Base-by-base conservation (phyloP, 2,797 vertebrate genomes). In the Periophthalmus magnuspinnatus region DNA sequence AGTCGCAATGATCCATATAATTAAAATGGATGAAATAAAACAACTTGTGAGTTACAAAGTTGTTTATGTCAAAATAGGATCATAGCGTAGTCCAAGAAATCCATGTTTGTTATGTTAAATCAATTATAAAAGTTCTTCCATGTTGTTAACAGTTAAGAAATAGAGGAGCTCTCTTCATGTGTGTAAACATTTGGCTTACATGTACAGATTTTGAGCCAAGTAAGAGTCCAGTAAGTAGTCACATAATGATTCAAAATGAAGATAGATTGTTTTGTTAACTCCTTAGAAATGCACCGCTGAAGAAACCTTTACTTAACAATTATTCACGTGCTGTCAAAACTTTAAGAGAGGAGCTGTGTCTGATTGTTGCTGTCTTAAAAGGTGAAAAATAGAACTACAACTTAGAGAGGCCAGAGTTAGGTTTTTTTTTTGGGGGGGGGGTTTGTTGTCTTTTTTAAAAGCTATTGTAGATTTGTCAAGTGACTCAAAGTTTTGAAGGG, bases 91-190 rank as follows among this genome's bases (percentile, higher is more conserved):
- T 66, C 14, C 16, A 47, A 52, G 36, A 61, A 65, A 62, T 45
- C 55, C 16, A 45, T 48, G 1, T 5, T 52, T 22, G 56, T 64
- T 38, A 72, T 61, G 65, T 63, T 58, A 65, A 68, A 55, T 56
- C 36, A 24, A 1, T 22, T 47, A 36, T 17, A 34, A 59, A 2
- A 71, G 24, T 47, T 36, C 71, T 68, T 81, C 75, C 71, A 77
- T 80, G 73, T 77, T 70, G 14, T 52, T 8, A 76, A 71, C 8
- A 21, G 17, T 33, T 28, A 52, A 55, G 54, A 9, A 76, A 62
- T 59, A 38, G 34, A 11, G 16, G 36, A 50, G 6, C 6, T 10
- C 48, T 66, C 21, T 41, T 2, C 34, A 54, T 24, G 41, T 72
- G 64, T 70, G 16, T 19, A 38, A 38, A 13, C 9, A 48, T 6